A percentile compares a stretch with the other conserved stretches of the same genome.
Evolutionary conservation across 2,797 vertebrate genomes (phyloP).

Genomic region (Dryobates pubescens): DNA sequence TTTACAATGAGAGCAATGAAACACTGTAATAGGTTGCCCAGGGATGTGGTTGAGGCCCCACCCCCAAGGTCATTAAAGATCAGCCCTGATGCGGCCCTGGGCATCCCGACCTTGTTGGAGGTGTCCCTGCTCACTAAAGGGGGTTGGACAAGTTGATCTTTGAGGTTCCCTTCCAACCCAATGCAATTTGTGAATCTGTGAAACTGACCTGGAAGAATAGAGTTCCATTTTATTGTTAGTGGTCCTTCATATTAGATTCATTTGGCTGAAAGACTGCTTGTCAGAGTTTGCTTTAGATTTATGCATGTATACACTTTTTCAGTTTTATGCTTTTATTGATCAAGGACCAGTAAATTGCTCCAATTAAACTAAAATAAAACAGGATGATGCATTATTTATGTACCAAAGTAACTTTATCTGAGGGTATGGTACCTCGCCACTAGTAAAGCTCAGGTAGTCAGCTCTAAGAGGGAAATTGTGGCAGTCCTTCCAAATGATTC

Average conservation of each 20-base stretch:
- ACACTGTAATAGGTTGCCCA: too few relatives aligned
- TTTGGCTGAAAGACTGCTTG: neutral
- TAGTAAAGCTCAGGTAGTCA: neutral
- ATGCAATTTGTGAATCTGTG: neutral
- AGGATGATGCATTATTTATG: constrained; percentile 36
- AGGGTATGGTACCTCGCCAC: neutral
- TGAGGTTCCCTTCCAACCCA: too few relatives aligned
- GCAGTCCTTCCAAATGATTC: neutral
- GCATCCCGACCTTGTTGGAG: too few relatives aligned
- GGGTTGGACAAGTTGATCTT: too few relatives aligned
- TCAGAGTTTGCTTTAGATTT: constrained; percentile 24
- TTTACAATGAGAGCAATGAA: too few relatives aligned
- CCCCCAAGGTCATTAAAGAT: too few relatives aligned
- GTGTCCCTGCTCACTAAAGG: too few relatives aligned
- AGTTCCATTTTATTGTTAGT: neutral
- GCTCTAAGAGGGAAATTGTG: neutral
- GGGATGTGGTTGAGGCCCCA: too few relatives aligned
- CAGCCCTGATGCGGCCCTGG: too few relatives aligned
- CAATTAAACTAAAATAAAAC: constrained; percentile 28
- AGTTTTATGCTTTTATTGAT: constrained; percentile 54
- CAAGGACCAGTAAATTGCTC: constrained; percentile 34
- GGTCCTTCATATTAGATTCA: neutral
- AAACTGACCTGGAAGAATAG: neutral
- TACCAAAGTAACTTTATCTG: neutral
- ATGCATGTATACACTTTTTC: neutral